phyloP scores from a whole-genome alignment of 2,888 invertebrate genomes.

The Lithophane ornitopus region DNA sequence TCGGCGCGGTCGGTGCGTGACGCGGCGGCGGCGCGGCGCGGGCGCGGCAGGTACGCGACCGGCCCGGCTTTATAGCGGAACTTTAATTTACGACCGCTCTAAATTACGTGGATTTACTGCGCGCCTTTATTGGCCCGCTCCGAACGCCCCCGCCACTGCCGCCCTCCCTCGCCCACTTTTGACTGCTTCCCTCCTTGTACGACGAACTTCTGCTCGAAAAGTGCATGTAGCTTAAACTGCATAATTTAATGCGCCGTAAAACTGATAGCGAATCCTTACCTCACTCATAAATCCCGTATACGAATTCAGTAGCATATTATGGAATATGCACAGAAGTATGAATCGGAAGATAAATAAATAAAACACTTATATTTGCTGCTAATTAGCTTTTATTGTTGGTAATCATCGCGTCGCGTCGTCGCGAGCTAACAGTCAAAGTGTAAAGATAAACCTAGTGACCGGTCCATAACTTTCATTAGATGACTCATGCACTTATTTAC shows the following conservation, averaged over 20 bases:
- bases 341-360: conserved; percentile 64
- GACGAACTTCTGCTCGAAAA: conserved; percentile 75
- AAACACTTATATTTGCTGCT: conserved; percentile 63
- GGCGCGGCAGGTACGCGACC: conserved; percentile 86
- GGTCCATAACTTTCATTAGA: conserved; percentile 68
- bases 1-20: conserved; percentile 72
- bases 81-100: conserved; percentile 89
- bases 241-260: conserved; percentile 80
- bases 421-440: conserved; percentile 57
- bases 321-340: conserved; percentile 60
- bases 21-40: conserved; percentile 73
- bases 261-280: conserved; percentile 72
- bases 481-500: conserved; percentile 77
- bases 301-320: conserved; percentile 65
- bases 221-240: conserved; percentile 78
- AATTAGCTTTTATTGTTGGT: conserved; percentile 65
- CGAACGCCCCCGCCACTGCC: conserved; percentile 80
- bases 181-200: conserved; percentile 74
- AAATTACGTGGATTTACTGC: conserved; percentile 91
- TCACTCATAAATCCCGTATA: conserved; percentile 61
- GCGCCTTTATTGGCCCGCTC: conserved; percentile 89
- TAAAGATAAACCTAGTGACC: conserved; percentile 61
- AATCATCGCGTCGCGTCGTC: conserved; percentile 49
- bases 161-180: conserved; percentile 75
- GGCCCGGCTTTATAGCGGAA: conserved; percentile 88